Evolutionary conservation across 2,888 invertebrate species (phyloP), one percentile per base, ranked within the genome.

Genomic region (Cryptus viduatorius): DNA sequence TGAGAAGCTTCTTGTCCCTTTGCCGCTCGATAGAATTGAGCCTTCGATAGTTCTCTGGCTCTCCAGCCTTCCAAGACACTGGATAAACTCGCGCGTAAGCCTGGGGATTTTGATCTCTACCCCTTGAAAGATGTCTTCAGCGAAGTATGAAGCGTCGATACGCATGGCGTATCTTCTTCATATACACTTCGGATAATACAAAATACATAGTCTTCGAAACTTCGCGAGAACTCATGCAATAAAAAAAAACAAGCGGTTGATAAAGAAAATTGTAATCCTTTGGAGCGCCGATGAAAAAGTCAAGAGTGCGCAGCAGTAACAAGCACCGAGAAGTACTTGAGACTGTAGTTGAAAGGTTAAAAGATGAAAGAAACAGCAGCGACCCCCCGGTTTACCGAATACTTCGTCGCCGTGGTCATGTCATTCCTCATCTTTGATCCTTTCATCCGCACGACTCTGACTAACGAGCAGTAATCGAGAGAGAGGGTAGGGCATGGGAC

Each of bases 401-500:
- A 44, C 14, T 42, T 59, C 59, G 3, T 59, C 56, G 44, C 59
- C 44, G 69, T 69, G n/a, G 69, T 37, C 50, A n/a, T 53, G 4
- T 56, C 71, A 53, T 71, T 71, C n/a, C 71, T 53, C 72, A 59
- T 48, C 61, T 75, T 75, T 64, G 73, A 75, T 75, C 73, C 16
- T 44, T 59, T 73, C 42, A 48, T 24, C 24, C 42, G 64, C 44
- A 31, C 19, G 12, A 59, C 59, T 37, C 24, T 31, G 46, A 48
- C 73, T 64, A 75, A 75, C 73, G 73, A 64, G 73, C 73, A 75
- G 61, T 59, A 59, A 56, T 72, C 72, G 44, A 5, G n/a, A 37
- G 37, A 37, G 8, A 37, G 37, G 37, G 37, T 37, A 37, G 71
- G 37, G 3, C 53, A 31, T 14, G 59, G 16, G 19, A 71, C 29